These are phyloP conservation scores for Sericinus montela DNA, from an alignment of 2,888 invertebrate species.

Conservation along the genomic window DNA sequence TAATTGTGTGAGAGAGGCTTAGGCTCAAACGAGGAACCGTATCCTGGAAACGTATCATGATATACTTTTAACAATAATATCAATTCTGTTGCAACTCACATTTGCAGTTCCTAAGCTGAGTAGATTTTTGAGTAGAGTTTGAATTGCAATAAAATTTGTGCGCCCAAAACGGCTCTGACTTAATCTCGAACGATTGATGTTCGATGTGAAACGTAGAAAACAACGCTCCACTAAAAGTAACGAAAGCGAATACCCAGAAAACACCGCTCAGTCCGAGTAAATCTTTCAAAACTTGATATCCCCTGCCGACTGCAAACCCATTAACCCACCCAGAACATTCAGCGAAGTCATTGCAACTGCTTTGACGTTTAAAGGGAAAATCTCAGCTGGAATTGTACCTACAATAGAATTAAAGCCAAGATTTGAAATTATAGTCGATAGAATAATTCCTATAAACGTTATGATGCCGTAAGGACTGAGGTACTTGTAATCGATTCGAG, in stretches of 20 bases:
- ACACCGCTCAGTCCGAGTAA: slow-evolving; percentile 62
- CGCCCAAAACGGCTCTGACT: too few species aligned
- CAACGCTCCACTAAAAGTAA: slow-evolving; percentile 62
- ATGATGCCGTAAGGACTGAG: slow-evolving; percentile 47
- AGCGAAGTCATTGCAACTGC: slow-evolving; percentile 68
- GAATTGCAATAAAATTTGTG: slow-evolving; percentile 76
- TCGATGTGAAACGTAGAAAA: slow-evolving; percentile 79
- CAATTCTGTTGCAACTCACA: too few species aligned
- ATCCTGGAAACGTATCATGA: too few species aligned
- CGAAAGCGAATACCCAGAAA: slow-evolving; percentile 64
- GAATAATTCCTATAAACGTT: slow-evolving; percentile 59
- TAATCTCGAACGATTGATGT: too few species aligned
- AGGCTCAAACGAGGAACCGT: too few species aligned
- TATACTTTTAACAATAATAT: too few species aligned
- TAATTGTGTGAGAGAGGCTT: too few species aligned
- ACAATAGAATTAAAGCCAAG: slow-evolving; percentile 71
- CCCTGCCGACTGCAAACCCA: slow-evolving; percentile 66
- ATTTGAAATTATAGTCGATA: slow-evolving; percentile 39
- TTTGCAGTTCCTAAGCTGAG: too few species aligned
- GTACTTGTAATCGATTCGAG: slow-evolving; percentile 31
- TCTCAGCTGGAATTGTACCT: slow-evolving; percentile 66
- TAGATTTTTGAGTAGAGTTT: slow-evolving; percentile 71
- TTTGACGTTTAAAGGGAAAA: slow-evolving; percentile 78
- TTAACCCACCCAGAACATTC: slow-evolving; percentile 62
- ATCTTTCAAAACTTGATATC: slow-evolving; percentile 71